Base-by-base conservation (phyloP, 2,113 vertebrate genomes). In the Beaufortia kweichowensis region DNA sequence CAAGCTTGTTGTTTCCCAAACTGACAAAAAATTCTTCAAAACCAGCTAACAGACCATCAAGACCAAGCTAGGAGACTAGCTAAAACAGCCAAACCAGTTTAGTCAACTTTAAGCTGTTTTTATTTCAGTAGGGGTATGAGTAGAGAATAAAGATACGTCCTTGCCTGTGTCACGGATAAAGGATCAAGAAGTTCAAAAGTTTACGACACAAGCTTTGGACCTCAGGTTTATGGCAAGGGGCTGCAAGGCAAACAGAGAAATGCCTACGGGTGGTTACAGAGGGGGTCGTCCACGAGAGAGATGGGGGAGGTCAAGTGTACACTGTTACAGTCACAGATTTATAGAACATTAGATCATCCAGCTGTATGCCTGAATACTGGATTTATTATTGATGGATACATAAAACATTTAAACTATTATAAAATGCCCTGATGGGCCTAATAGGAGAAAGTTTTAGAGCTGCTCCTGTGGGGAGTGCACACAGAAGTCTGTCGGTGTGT, bases 341-440 rank as follows among this genome's bases (percentile, higher is more conserved):
- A 71, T 63, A 72, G 46, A 28, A 24, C 59, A 53, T 80, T 64
- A 50, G 19, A 56, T 71, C 56, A 66, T 80, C 78, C 78, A 71
- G 75, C 50, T 61, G 19, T 21, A 39, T 39, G 9, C 35, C 11
- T 39, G 9, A 7, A 39, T 39, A 39, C 48, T 53, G 19, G 5
- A n/a, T 53, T 6, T 53, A 53, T n/a, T 19, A 8, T 21, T 21
- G 19, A n/a, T 9, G 8, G 7, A 53, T 53, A n/a, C 6, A 53
- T 39, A 39, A 39, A 39, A 39, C 2, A 11, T 39, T 0, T 11
- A 10, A 10, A 39, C 35, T 39, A 10, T 39, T 10, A 39, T 39
- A 39, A 39, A 39, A 39, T 7, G 8, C 9, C 35, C 9, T 28
- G 41, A n/a, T n/a, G 53, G 31, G 2, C 33, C 39, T 19, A 6